Conservation (phyloP, 2,888 invertebrate genomes). For the Carpatolechia fugitivella region DNA sequence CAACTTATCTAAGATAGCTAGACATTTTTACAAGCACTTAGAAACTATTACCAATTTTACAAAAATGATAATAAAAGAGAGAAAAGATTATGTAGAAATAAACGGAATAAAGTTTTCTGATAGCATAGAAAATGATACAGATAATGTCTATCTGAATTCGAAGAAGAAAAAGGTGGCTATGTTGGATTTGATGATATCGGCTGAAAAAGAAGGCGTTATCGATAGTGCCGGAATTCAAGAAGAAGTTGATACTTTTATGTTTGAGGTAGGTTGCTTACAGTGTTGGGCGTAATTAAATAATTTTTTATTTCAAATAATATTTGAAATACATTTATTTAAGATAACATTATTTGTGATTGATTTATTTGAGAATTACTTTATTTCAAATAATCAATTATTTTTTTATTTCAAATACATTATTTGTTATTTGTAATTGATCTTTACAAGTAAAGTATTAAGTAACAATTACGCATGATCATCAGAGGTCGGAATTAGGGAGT, state of each 20-base stretch:
- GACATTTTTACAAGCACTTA: constrained; percentile 56
- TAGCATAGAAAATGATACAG: constrained; percentile 25
- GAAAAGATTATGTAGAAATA: constrained; percentile 30
- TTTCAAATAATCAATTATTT: no score
- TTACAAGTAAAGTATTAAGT: no score
- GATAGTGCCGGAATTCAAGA: constrained; percentile 75
- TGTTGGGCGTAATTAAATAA: no score
- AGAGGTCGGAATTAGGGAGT: no score
- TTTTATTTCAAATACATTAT: no score
- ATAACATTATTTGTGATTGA: no score
- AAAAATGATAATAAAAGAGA: constrained; percentile 52
- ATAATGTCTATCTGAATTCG: constrained; percentile 35
- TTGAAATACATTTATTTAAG: no score
- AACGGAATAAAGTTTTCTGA: constrained; percentile 18
- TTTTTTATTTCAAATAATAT: no score
- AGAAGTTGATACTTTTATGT: constrained; percentile 83
- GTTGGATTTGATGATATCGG: constrained; percentile 60
- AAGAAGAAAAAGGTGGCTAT: constrained; percentile 56
- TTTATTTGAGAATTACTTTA: no score
- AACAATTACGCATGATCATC: no score
- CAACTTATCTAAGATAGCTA: constrained; percentile 43
- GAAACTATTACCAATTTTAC: constrained; percentile 59
- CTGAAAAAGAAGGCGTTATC: constrained; percentile 64
- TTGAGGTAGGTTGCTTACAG: constrained; percentile 63
- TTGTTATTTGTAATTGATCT: no score